Conservation (phyloP, 2,888 invertebrate species). For the Torymus texanus region DNA sequence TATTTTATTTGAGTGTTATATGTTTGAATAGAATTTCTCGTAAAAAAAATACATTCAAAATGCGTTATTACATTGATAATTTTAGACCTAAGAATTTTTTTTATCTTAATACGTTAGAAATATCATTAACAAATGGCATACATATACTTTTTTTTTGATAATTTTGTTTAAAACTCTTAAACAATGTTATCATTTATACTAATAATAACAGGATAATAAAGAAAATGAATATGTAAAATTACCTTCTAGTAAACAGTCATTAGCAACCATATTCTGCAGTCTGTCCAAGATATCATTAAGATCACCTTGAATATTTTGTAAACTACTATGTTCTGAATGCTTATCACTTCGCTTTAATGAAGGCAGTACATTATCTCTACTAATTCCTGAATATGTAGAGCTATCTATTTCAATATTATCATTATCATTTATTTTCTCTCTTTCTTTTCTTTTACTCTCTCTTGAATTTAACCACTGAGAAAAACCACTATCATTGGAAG, state of each 20-base stretch:
- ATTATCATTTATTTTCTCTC: conserved; percentile 57
- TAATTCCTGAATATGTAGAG: conserved; percentile 61
- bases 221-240: conserved; percentile 53
- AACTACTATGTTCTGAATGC: conserved; percentile 72
- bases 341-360: conserved; percentile 71
- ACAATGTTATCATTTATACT: too few species aligned
- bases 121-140: too few species aligned
- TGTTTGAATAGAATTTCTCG: too few species aligned
- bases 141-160: too few species aligned
- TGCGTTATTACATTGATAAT: too few species aligned
- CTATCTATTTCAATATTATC: conserved; percentile 61
- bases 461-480: conserved; percentile 70
- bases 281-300: conserved; percentile 83
- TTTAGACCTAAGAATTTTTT: too few species aligned
- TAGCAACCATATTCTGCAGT: conserved; percentile 83
- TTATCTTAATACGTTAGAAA: too few species aligned
- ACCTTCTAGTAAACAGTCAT: conserved; percentile 83
- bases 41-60: too few species aligned
- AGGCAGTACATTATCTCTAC: conserved; percentile 68
- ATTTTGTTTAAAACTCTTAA: too few species aligned
- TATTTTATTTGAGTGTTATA: too few species aligned
- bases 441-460: conserved; percentile 55
- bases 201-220: neutral
- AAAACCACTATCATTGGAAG: conserved; percentile 68
- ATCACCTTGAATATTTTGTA: conserved; percentile 79